Base-by-base conservation (phyloP, 2,113 vertebrate species). In the Peromyscus maniculatus region DNA sequence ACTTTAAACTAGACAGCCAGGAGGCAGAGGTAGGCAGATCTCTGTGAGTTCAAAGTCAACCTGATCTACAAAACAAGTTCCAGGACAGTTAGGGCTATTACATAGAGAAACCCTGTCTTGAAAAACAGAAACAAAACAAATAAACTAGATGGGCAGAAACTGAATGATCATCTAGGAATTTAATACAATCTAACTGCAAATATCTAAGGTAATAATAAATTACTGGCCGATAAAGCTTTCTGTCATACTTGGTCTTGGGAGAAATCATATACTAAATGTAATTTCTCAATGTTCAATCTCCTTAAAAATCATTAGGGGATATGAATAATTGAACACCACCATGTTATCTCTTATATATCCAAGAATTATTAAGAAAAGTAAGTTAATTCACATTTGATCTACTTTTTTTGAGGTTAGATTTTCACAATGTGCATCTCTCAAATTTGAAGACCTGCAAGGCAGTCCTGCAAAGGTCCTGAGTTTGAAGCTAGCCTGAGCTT, bases 151-250 rank as follows among this genome's bases (percentile, higher is more conserved):
- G 87, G 71, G 79, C 28, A 93, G 69, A 95, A 91, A 93, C 0
- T 9, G 31, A 83, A 82, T 67, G 28, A 91, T 92, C 15, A 69
- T 59, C 5, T 87, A 92, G 36, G 12, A 69, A 67, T 79, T 93
- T 91, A 87, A 66, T 74, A 72, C 55, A 92, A 83, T 66, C n/a
- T 95, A 28, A 82, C 52, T 77, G 26, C 13, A 96, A 49, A 46
- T 74, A 80, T 24, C 89, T 43, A 84, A 57, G 52, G 52, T 95
- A 91, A 95, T 52, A 22, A 57, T 72, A 89, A 96, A 94, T 91
- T 79, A 75, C 36, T 87, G 69, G 33, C 49, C 77, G 71, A 39
- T 15, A 74, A 43, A 52, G 12, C 1, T 88, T 95, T 93, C 33
- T 87, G 21, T 33, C 57, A 86, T 83, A 90, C 72, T 86, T 84